Evolutionary conservation across 2,113 vertebrate species (phyloP).

Genomic region (Actenoides lindsayi): DNA sequence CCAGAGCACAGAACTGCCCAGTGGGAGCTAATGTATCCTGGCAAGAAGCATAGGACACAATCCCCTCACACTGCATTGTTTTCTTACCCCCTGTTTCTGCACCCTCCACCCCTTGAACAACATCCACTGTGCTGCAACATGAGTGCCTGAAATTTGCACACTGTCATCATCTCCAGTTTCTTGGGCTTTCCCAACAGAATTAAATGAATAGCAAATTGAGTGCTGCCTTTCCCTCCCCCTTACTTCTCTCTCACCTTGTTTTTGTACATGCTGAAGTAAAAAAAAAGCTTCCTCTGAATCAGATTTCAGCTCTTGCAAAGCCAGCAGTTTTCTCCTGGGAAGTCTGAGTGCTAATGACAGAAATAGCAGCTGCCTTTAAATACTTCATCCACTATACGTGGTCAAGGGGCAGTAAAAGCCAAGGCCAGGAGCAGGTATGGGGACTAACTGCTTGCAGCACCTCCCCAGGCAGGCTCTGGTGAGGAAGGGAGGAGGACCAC

Average conservation of each 20-base stretch:
- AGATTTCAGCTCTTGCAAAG: constrained; percentile 43
- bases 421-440: background rate
- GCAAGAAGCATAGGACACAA: background rate
- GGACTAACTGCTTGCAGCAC: background rate
- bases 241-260: background rate
- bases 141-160: rapidly evolving
- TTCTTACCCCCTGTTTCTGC: background rate
- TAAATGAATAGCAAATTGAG: background rate
- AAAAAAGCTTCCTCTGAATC: constrained; percentile 42
- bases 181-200: background rate
- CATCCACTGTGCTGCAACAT: rapidly evolving
- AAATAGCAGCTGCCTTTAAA: constrained; percentile 25
- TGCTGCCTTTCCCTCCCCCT: background rate
- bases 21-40: background rate
- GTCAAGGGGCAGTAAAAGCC: background rate
- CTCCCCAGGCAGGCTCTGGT: background rate
- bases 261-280: background rate
- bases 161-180: background rate
- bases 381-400: background rate
- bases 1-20: background rate
- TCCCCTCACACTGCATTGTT: background rate
- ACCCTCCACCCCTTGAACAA: background rate
- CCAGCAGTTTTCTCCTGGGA: constrained; percentile 8
- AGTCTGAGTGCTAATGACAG: constrained; percentile 16
- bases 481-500: background rate